Base-by-base conservation (phyloP, 2,888 invertebrate species). In the Erebia aethiops region DNA sequence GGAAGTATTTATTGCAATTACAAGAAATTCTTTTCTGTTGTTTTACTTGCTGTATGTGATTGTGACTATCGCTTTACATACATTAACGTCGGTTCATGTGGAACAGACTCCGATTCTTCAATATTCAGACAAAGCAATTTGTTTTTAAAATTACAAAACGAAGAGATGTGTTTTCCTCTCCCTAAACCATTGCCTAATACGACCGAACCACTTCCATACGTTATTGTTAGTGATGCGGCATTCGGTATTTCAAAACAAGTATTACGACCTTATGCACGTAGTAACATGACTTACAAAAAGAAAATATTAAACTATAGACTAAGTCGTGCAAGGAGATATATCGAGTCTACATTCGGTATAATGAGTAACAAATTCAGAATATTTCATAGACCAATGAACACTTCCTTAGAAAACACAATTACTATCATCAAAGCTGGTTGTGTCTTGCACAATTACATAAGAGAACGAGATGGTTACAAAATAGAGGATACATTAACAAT, bases 301-400 rank as follows among this genome's bases (percentile, higher is more conserved):
- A 71, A 64, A 71, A 71, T 75, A 72, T 75, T 74, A 46, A 74
- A 74, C 64, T 75, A 74, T 56, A 26, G 75, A 54, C 49, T 74
- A 58, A 72, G 72, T 56, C 74, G 73, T 60, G 70, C 71, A 16
- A 70, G 74, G 61, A 51, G 74, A 51, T 74, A 72, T 60, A 74
- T 76, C 52, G 76, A 75, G 62, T 75, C 66, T 60, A 71, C 72
- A 43, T 75, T 74, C 52, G 72, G 72, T 7, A 74, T 74, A 62
- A 63, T 71, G 56, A 63, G 60, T 46, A 74, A 74, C 46, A 72
- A 74, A 61, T 74, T 67, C 43, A 63, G 66, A 58, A 64, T 72
- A 67, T 74, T 74, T 67, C 74, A 74, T 51, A 66, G 71, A 57
- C 69, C 74, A 57, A 71, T 71, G 63, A 70, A 73, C 52, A 64